phyloP scores from a whole-genome alignment of 1,140 invertebrate species.

The Aphidius gifuensis region DNA sequence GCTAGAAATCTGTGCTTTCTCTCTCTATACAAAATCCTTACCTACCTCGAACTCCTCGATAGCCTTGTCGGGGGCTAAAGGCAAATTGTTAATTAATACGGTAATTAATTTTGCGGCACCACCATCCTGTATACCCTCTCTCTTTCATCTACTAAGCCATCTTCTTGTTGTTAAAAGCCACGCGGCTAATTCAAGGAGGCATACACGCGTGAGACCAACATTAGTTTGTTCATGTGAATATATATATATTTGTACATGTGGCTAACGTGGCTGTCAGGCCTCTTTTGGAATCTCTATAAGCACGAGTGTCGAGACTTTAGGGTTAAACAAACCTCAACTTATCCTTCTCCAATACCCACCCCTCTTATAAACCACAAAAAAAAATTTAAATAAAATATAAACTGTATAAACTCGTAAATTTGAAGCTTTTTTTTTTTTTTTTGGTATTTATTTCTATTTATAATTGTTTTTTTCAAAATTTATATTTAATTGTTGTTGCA shows the following conservation, averaged over 20 bases:
- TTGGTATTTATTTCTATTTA: too few relatives aligned
- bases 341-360: too few relatives aligned
- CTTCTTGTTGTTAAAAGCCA: conserved; percentile 4
- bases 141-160: too few relatives aligned
- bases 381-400: too few relatives aligned
- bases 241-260: conserved; percentile 5
- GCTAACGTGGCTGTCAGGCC: conserved; percentile 16
- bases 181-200: conserved; percentile 31
- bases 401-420: too few relatives aligned
- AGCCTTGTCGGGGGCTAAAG: conserved; percentile 31
- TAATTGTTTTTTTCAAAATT: too few relatives aligned
- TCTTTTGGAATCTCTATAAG: conserved; percentile 11
- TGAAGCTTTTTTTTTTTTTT: too few relatives aligned
- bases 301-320: neutral
- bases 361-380: too few relatives aligned
- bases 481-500: too few relatives aligned
- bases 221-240: neutral
- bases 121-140: conserved; percentile 13
- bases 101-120: conserved; percentile 44
- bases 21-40: neutral
- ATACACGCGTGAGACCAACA: neutral
- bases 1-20: neutral
- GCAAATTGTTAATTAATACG: conserved; percentile 47
- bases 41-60: conserved; percentile 2
- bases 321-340: too few relatives aligned